These are phyloP conservation scores for Andrena bucephala DNA, from an alignment of 2,888 invertebrate species.

Conservation along the genomic window DNA sequence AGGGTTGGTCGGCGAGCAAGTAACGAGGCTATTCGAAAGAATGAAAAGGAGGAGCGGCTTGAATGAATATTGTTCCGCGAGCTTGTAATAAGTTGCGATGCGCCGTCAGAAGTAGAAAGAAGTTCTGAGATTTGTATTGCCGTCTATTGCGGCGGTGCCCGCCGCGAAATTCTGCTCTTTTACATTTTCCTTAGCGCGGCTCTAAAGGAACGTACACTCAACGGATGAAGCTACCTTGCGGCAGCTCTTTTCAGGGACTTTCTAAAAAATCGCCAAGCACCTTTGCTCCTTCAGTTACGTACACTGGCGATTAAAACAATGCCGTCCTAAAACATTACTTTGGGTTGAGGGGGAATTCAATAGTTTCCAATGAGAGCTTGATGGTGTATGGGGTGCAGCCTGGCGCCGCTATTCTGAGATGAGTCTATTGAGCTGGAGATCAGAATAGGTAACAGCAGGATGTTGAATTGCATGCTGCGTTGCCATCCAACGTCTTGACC, in stretches of 20 bases:
- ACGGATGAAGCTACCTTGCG: constrained; percentile 5
- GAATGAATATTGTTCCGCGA: constrained; percentile 35
- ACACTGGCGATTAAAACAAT: not conserved
- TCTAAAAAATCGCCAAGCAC: not conserved
- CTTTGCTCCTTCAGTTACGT: not conserved
- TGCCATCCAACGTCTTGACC: too few species aligned
- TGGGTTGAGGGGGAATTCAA: not conserved
- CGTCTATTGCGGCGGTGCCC: not conserved
- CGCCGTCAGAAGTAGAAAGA: constrained; percentile 35
- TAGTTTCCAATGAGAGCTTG: not conserved
- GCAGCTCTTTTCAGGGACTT: not conserved
- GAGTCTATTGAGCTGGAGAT: too few species aligned
- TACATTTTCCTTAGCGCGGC: constrained; percentile 3
- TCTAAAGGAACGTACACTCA: constrained; percentile 7
- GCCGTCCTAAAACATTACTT: not conserved
- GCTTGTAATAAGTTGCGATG: constrained; percentile 46
- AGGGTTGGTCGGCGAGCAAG: constrained; percentile 11
- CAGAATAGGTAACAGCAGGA: too few species aligned
- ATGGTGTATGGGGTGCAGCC: not conserved
- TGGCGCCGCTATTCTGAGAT: too few species aligned
- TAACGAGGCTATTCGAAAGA: constrained; percentile 34
- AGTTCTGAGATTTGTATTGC: constrained; percentile 35
- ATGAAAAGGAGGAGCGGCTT: constrained; percentile 30
- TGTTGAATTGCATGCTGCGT: too few species aligned
- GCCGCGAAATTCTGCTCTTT: constrained; percentile 24